These are phyloP conservation scores for Amphimallon solstitiale DNA, from an alignment of 2,888 invertebrate genomes.

Conservation along the genomic window DNA sequence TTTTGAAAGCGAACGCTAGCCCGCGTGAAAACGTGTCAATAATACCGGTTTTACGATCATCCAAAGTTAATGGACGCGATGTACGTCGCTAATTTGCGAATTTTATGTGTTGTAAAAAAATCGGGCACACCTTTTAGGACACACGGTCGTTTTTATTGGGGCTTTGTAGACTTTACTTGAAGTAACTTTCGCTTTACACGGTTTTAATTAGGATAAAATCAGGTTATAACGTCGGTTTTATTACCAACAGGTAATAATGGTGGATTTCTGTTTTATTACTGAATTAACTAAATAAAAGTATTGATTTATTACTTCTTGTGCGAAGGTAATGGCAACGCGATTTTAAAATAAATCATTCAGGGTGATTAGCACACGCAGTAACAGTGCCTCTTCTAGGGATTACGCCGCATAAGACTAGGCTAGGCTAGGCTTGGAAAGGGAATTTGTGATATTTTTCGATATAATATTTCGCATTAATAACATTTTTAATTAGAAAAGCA, in stretches of 20 bases:
- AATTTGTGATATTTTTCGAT: no score
- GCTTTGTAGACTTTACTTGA: conserved; percentile 8
- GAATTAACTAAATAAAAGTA: no score
- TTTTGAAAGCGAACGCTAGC: not conserved
- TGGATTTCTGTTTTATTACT: not conserved
- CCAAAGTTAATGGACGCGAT: not conserved
- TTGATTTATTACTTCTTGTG: no score
- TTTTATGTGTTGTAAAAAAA: conserved; percentile 21
- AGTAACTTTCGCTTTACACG: not conserved
- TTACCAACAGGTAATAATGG: not conserved
- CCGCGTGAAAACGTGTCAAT: not conserved
- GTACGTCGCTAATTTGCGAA: not conserved
- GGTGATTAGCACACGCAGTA: no score
- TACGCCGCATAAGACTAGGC: no score
- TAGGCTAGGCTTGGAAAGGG: no score
- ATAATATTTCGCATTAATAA: no score
- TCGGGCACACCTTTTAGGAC: conserved; percentile 10
- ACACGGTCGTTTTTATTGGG: conserved; percentile 10
- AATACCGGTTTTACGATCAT: not conserved
- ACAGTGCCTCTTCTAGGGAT: no score
- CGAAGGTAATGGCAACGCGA: no score
- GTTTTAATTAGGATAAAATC: conserved; percentile 24
- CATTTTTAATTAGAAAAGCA: no score
- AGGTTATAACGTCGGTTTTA: conserved; percentile 9
- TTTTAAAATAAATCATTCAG: no score